Base-by-base conservation (phyloP, 2,888 invertebrate species). In the Amiota mariae region DNA sequence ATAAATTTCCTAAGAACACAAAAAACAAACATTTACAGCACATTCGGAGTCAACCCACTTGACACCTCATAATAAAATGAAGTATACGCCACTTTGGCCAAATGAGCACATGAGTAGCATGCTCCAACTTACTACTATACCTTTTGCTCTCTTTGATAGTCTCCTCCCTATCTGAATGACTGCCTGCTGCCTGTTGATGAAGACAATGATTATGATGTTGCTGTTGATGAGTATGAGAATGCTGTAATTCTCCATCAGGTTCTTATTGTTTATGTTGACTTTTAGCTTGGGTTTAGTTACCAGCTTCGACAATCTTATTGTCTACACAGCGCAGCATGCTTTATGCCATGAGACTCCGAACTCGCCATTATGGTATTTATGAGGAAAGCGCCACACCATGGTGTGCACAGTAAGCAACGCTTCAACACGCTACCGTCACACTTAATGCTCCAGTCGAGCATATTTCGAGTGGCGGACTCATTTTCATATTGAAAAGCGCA, bases 41-140 rank as follows among this genome's bases (percentile, higher is more conserved):
- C 18, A 79, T 78, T 84, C 75, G 79, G 77, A 80, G 76, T 54
- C 24, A 81, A 78, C 82, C 84, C 84, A 87, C 87, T 87, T 87
- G 87, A 87, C 87, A 87, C 88, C 87, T 88, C 87, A 85, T 88
- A 86, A 88, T 87, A 85, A 86, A 88, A 87, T 85, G 85, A 82
- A 85, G 82, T 82, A 86, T 84, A 85, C 85, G 82, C 85, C 85
- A 84, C 79, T 81, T 80, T 77, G 77, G 80, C 79, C 76, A 63
- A 73, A 68, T 70, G 76, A 72, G 68, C 72, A 71, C 72, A 74
- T 57, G 71, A 72, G 49, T 67, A 74, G 68, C 71, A 67, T 64
- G 73, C 70, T 68, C 72, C 54, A 36, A 36, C 36, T 36, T 36
- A 36, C 36, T 36, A 2, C 8, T 36, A 2, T 36, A 36, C 36